phyloP scores from a whole-genome alignment of 2,113 vertebrate species.

The Oreochromis niloticus region DNA sequence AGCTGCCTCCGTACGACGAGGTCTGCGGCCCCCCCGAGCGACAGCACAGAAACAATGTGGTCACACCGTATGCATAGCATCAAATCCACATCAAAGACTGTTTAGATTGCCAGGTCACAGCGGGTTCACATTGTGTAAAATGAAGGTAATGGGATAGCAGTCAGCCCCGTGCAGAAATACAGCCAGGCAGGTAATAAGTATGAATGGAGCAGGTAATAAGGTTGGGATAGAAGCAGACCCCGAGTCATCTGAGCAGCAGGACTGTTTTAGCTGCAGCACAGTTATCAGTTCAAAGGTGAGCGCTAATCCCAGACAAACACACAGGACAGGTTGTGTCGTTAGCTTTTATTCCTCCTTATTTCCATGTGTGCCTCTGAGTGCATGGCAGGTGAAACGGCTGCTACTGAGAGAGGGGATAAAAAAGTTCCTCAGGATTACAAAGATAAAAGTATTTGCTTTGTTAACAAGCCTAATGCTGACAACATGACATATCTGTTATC shows the following conservation, averaged over 20 bases:
- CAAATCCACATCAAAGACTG: slow-evolving; percentile 66
- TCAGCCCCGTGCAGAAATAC: slow-evolving; percentile 36
- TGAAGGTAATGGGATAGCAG: slow-evolving; percentile 65
- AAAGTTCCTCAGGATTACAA: not conserved
- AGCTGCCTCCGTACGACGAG: slow-evolving; percentile 9
- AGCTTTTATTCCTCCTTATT: not conserved
- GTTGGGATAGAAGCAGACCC: slow-evolving; percentile 51
- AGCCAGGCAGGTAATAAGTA: slow-evolving; percentile 60
- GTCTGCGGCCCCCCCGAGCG: slow-evolving; percentile 5
- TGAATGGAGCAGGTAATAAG: slow-evolving; percentile 61
- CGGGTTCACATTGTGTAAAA: slow-evolving; percentile 55
- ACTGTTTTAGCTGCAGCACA: slow-evolving; percentile 42
- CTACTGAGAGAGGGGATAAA: not conserved
- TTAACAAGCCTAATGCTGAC: not conserved
- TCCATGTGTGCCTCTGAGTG: not conserved
- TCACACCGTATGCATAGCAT: slow-evolving; percentile 40
- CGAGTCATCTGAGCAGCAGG: slow-evolving; percentile 38
- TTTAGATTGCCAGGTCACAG: slow-evolving; percentile 64
- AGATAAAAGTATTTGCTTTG: not conserved
- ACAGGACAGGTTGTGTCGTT: not conserved
- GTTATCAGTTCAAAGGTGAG: slow-evolving; percentile 56
- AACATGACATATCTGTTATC: not conserved
- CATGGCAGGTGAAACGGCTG: not conserved
- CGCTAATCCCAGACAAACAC: slow-evolving; percentile 32
- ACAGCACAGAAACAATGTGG: slow-evolving; percentile 59